phyloP scores from a whole-genome alignment of 2,797 vertebrate genomes.

The Aldrovandia affinis region DNA sequence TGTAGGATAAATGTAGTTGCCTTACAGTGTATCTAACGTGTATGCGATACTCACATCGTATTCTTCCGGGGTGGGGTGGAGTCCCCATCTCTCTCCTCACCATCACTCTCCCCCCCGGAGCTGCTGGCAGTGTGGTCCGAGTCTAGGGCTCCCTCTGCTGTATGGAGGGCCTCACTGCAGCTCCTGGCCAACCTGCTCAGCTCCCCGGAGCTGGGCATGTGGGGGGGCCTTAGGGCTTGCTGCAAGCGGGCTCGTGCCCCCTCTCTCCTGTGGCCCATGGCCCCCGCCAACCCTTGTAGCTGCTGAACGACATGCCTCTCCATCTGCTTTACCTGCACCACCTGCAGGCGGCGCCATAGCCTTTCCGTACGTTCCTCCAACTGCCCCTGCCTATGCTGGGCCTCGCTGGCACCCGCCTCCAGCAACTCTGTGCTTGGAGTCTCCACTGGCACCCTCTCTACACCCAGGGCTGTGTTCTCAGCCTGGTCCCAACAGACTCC shows the following conservation, averaged over 20 bases:
- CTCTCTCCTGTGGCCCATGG: constrained; percentile 30
- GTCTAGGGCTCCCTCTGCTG: constrained; percentile 61
- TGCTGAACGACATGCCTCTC: constrained; percentile 65
- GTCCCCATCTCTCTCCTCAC: constrained; percentile 37
- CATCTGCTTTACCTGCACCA: constrained; percentile 64
- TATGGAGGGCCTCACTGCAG: constrained; percentile 57
- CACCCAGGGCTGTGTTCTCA: not conserved
- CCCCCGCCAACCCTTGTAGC: constrained; percentile 54
- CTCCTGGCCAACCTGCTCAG: constrained; percentile 57
- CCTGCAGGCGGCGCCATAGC: constrained; percentile 61
- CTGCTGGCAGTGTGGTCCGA: constrained; percentile 67
- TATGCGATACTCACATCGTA: constrained; percentile 42
- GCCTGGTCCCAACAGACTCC: not conserved
- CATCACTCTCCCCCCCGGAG: constrained; percentile 53
- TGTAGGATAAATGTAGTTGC: not conserved
- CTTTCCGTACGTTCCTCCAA: constrained; percentile 56
- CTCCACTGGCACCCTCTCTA: not conserved
- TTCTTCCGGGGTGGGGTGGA: constrained; percentile 8
- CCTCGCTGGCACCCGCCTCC: constrained; percentile 40
- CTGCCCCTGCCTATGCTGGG: constrained; percentile 50
- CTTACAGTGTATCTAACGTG: not conserved
- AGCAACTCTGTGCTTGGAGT: constrained; percentile 24
- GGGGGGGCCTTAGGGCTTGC: constrained; percentile 7
- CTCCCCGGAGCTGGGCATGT: constrained; percentile 42
- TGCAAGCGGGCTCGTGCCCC: constrained; percentile 9